These are phyloP conservation scores for Eospalax fontanierii DNA, from an alignment of 2,797 vertebrate species.

Conservation along the genomic window DNA sequence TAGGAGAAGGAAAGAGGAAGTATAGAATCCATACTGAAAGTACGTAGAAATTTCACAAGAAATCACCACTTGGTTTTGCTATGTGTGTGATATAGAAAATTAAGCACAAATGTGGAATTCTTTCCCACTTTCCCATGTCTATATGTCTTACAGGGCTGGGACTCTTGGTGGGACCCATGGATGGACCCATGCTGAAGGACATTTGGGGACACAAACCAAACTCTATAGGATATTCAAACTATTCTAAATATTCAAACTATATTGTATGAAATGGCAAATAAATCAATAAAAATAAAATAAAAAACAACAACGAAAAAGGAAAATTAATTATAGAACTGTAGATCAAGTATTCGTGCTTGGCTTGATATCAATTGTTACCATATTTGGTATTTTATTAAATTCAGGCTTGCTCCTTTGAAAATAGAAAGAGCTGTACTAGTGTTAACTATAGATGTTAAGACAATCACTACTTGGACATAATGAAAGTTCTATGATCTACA, in stretches of 20 bases:
- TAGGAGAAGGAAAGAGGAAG: not conserved
- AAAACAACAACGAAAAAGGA: too few species aligned
- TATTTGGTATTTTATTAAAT: not conserved
- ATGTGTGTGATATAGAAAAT: not conserved
- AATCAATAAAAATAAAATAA: too few species aligned
- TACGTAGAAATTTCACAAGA: not conserved
- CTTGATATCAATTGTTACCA: too few species aligned
- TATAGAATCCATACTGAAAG: not conserved
- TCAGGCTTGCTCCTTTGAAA: not conserved
- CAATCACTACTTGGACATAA: not conserved
- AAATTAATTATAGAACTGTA: constrained; percentile 6
- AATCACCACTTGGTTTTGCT: not conserved
- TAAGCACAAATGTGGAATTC: too few species aligned
- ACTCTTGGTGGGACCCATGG: too few species aligned
- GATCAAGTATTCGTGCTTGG: not conserved
- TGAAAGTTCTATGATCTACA: not conserved
- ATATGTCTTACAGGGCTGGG: too few species aligned
- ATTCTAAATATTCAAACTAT: too few species aligned
- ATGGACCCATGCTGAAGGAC: too few species aligned
- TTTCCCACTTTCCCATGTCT: too few species aligned
- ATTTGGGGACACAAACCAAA: too few species aligned
- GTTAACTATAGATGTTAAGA: not conserved
- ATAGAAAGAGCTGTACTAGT: not conserved
- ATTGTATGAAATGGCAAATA: too few species aligned
- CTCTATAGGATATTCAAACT: too few species aligned